Conservation (phyloP, 2,888 invertebrate genomes). For the Pollenia angustigena region DNA sequence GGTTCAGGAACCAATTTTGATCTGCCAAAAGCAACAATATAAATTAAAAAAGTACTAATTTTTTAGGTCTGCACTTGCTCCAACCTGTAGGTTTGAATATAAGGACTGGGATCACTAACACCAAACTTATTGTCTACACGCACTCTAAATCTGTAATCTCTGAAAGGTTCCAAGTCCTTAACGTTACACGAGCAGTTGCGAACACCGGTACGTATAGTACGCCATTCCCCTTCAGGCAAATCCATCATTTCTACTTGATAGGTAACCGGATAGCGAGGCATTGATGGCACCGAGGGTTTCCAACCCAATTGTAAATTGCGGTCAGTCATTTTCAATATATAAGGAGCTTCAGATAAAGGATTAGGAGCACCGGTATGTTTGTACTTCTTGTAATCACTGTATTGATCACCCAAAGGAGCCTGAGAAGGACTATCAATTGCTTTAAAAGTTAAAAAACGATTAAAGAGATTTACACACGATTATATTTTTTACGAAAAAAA, state of each 20-base stretch:
- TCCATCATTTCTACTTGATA: constrained; percentile 97
- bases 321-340: constrained; percentile 96
- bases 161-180: constrained; percentile 94
- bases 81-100: constrained; percentile 89
- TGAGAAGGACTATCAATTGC: constrained; percentile 84
- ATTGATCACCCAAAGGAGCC: constrained; percentile 90
- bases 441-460: background rate
- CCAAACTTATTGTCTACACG: constrained; percentile 98
- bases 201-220: constrained; percentile 92
- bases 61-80: background rate
- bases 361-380: constrained; percentile 93
- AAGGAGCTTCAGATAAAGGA: constrained; percentile 95
- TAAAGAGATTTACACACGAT: no score
- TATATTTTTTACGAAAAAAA: background rate
- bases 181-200: constrained; percentile 96
- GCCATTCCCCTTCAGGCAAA: constrained; percentile 96
- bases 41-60: background rate
- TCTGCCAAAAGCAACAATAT: constrained; percentile 81
- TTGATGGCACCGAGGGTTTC: constrained; percentile 96
- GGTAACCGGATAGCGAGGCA: constrained; percentile 94
- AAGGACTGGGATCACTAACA: constrained; percentile 97
- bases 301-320: constrained; percentile 94
- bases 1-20: constrained; percentile 91
- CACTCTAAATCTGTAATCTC: constrained; percentile 97
- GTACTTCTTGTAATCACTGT: constrained; percentile 92